Conservation (phyloP, 2,888 invertebrate genomes). For the Disparrhopalites patrizii region DNA sequence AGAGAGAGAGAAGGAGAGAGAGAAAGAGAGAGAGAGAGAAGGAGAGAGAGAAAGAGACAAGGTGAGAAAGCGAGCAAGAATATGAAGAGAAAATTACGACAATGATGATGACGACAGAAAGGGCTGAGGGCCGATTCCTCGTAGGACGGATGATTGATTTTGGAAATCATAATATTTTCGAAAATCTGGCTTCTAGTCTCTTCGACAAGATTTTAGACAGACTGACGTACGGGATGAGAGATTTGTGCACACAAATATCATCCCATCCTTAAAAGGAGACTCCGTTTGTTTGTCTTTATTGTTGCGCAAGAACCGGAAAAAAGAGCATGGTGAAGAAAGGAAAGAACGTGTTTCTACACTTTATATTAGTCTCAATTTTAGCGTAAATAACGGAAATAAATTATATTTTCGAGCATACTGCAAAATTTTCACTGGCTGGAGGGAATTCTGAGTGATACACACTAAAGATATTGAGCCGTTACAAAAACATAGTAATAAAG, state of each 20-base stretch:
- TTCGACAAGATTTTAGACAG: not conserved
- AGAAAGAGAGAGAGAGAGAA: not conserved
- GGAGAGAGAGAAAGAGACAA: not conserved
- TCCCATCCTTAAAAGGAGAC: too few species aligned
- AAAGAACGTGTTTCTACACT: too few species aligned
- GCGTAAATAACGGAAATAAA: too few species aligned
- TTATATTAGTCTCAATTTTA: too few species aligned
- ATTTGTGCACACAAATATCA: not conserved
- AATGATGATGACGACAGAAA: too few species aligned
- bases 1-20: not conserved
- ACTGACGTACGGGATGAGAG: not conserved
- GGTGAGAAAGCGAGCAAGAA: not conserved
- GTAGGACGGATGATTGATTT: not conserved
- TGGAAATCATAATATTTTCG: slow-evolving; percentile 2
- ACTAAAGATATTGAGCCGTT: too few species aligned
- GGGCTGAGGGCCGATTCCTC: too few species aligned
- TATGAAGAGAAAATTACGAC: not conserved
- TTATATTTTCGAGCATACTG: too few species aligned
- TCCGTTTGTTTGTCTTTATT: not conserved
- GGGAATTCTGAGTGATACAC: too few species aligned
- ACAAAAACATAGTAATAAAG: too few species aligned
- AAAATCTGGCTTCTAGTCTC: not conserved
- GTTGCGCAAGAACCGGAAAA: not conserved
- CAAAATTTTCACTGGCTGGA: too few species aligned
- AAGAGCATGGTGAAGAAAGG: not conserved